Evolutionary conservation across 2,797 vertebrate species (phyloP), one percentile per base, ranked within the genome.

Genomic region (Microcaecilia unicolor): DNA sequence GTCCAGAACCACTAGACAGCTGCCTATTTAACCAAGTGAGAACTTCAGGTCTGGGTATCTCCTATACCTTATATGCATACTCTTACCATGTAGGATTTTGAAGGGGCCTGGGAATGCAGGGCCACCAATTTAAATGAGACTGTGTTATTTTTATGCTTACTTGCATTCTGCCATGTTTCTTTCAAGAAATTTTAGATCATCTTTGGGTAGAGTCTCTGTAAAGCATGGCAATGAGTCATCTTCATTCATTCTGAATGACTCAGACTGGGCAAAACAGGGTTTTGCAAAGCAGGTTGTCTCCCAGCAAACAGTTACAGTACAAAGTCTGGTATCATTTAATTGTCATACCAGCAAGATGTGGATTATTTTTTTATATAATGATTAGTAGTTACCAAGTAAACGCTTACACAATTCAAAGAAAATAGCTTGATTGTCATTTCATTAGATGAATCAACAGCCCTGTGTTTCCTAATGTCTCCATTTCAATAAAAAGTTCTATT

Each of bases 331-430:
- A 22, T 29, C 34, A 41, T 56, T 51, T 58, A 27, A 39, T 23
- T 36, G 37, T n/a, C n/a, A n/a, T n/a, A 55, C 49, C 47, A 56
- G 41, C 56, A 49, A 59, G 37, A 57, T 59, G 61, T 55, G 28
- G 41, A 51, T 16, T 22, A 24, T 54, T 61, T 54, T 61, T 64
- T 44, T 51, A 37, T 41, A n/a, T 18, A 37, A 48, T 59, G 37
- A 39, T 60, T 37, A 56, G 44, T 58, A 7, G 50, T 21, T n/a
- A n/a, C n/a, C n/a, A n/a, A n/a, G n/a, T n/a, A n/a, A n/a, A n/a
- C n/a, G n/a, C n/a, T n/a, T n/a, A n/a, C n/a, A n/a, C n/a, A n/a
- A n/a, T n/a, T n/a, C n/a, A n/a, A n/a, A n/a, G n/a, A n/a, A n/a
- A n/a, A n/a, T n/a, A n/a, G n/a, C n/a, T n/a, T n/a, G n/a, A n/a